These are phyloP conservation scores for Linyphia triangularis DNA, from an alignment of 2,888 invertebrate species.

Conservation along the genomic window DNA sequence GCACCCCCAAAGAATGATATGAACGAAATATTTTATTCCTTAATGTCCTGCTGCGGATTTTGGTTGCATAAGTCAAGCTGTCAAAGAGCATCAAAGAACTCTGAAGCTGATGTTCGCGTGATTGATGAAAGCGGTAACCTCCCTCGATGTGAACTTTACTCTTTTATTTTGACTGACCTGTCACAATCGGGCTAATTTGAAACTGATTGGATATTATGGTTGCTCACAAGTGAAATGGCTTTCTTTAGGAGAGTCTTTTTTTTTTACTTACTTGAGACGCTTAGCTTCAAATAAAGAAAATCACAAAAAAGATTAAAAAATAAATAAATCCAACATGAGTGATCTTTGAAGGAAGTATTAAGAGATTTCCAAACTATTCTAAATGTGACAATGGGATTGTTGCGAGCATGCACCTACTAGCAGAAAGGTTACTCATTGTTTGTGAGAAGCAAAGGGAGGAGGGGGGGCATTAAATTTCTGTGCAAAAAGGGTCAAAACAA, in stretches of 20 bases:
- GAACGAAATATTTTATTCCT: not conserved
- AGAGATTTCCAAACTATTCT: not conserved
- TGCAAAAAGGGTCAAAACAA: no score
- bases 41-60: not conserved
- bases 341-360: not conserved
- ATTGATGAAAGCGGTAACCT: not conserved
- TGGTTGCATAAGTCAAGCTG: not conserved
- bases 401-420: no score
- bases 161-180: not conserved
- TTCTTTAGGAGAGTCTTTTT: not conserved
- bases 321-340: not conserved
- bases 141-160: not conserved
- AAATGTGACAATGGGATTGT: no score
- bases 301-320: not conserved
- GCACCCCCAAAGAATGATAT: no score
- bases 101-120: not conserved
- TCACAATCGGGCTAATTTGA: not conserved
- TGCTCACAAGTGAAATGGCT: not conserved
- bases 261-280: not conserved
- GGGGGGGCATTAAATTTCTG: no score
- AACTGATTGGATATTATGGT: not conserved
- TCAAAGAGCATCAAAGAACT: no score
- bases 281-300: not conserved
- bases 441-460: no score
- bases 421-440: no score